Evolutionary conservation across 1,140 invertebrate species (phyloP).

Genomic region (Eupristina koningsbergeri): DNA sequence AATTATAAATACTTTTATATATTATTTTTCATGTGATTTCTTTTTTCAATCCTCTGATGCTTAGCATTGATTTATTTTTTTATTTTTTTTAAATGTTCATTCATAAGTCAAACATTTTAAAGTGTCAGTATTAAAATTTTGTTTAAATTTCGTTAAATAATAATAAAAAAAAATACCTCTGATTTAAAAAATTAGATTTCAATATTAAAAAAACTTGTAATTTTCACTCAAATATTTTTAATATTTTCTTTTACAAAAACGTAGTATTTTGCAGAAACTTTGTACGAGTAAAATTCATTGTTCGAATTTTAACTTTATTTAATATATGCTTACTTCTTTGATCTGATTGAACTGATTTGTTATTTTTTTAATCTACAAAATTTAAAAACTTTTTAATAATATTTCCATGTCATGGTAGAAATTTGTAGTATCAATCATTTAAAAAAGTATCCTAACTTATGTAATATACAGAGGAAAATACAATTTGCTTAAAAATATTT

Average conservation of each 20-base stretch:
- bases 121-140: background rate
- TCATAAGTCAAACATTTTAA: too few species aligned
- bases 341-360: background rate
- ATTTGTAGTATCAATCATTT: slow-evolving; percentile 16
- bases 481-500: slow-evolving; percentile 29
- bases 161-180: slow-evolving; percentile 12
- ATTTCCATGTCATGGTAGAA: slow-evolving; percentile 24
- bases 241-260: slow-evolving; percentile 67
- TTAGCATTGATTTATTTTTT: slow-evolving; percentile 31
- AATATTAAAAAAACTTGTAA: too few species aligned
- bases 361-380: slow-evolving; percentile 2
- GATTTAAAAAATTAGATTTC: background rate
- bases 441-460: slow-evolving; percentile 18
- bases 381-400: slow-evolving; percentile 9
- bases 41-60: background rate
- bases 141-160: background rate
- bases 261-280: slow-evolving; percentile 63
- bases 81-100: too few species aligned
- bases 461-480: slow-evolving; percentile 34
- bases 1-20: background rate
- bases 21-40: slow-evolving; percentile 9
- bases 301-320: slow-evolving; percentile 60
- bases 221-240: too few species aligned
- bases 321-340: slow-evolving; percentile 27
- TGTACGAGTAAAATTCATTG: slow-evolving; percentile 70